A percentile compares a stretch with the other conserved stretches of the same genome.
These are phyloP conservation scores for Gymnoscelis rufifasciata DNA, from an alignment of 2,888 invertebrate genomes.

Conservation along the genomic window DNA sequence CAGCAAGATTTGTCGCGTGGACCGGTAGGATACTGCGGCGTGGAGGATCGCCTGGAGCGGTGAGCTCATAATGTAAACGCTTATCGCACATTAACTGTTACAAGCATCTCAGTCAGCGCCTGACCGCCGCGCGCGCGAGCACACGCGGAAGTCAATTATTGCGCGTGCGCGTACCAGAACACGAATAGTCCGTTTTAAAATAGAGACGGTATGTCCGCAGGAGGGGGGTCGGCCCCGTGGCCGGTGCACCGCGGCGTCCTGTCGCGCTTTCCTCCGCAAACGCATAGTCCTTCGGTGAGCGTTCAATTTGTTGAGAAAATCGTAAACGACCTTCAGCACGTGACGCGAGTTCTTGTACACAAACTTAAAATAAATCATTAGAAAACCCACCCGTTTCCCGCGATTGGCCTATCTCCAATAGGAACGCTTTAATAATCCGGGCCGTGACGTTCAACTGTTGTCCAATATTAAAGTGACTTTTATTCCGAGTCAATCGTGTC, in stretches of 20 bases:
- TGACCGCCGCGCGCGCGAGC: slow-evolving; percentile 72
- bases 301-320: slow-evolving; percentile 51
- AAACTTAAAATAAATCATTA: slow-evolving; percentile 62
- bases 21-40: slow-evolving; percentile 67
- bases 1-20: slow-evolving; percentile 63
- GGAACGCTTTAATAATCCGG: slow-evolving; percentile 58
- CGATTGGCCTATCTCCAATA: slow-evolving; percentile 76
- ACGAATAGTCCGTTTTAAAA: slow-evolving; percentile 76
- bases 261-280: slow-evolving; percentile 64
- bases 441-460: slow-evolving; percentile 62
- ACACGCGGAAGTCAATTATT: slow-evolving; percentile 75
- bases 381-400: slow-evolving; percentile 60
- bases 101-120: slow-evolving; percentile 70
- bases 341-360: slow-evolving; percentile 55
- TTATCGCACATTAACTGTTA: slow-evolving; percentile 62
- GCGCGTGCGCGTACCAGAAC: slow-evolving; percentile 76
- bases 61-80: slow-evolving; percentile 71
- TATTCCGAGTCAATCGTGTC: slow-evolving; percentile 51
- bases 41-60: slow-evolving; percentile 73
- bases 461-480: slow-evolving; percentile 65
- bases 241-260: slow-evolving; percentile 82
- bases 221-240: slow-evolving; percentile 85
- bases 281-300: slow-evolving; percentile 71
- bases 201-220: slow-evolving; percentile 74
- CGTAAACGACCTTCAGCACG: slow-evolving; percentile 47